Conservation (phyloP, 1,140 invertebrate species). For the Drosophila suzukii region DNA sequence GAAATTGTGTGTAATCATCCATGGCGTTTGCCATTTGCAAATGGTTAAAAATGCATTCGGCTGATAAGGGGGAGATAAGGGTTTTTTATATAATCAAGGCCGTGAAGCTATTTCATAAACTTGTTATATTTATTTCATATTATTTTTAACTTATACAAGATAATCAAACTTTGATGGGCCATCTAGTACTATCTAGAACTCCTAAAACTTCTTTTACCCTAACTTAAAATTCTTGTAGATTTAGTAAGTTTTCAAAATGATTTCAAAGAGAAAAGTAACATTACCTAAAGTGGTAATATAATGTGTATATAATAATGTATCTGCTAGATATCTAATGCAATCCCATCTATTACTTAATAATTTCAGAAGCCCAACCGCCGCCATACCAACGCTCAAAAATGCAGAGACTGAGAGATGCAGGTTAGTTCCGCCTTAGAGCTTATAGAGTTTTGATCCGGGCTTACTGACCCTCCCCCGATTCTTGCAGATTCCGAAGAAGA, state of each 20-base stretch:
- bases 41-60: not conserved
- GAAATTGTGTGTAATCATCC: conserved; percentile 12
- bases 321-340: conserved; percentile 8
- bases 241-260: too few species aligned
- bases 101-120: not conserved
- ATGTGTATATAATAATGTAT: not conserved
- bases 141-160: not conserved
- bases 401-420: conserved; percentile 90
- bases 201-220: too few species aligned
- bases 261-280: too few species aligned
- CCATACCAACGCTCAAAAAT: conserved; percentile 89
- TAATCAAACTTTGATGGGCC: not conserved
- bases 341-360: conserved; percentile 59
- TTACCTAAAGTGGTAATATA: too few species aligned
- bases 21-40: not conserved
- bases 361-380: conserved; percentile 90
- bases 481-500: conserved; percentile 70
- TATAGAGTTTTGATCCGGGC: not conserved
- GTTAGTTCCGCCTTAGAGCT: conserved; percentile 84
- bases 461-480: not conserved
- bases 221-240: too few species aligned
- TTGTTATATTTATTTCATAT: not conserved
- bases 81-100: not conserved
- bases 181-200: not conserved
- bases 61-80: not conserved